phyloP scores from a whole-genome alignment of 2,888 invertebrate genomes.

The Orthosia cruda region DNA sequence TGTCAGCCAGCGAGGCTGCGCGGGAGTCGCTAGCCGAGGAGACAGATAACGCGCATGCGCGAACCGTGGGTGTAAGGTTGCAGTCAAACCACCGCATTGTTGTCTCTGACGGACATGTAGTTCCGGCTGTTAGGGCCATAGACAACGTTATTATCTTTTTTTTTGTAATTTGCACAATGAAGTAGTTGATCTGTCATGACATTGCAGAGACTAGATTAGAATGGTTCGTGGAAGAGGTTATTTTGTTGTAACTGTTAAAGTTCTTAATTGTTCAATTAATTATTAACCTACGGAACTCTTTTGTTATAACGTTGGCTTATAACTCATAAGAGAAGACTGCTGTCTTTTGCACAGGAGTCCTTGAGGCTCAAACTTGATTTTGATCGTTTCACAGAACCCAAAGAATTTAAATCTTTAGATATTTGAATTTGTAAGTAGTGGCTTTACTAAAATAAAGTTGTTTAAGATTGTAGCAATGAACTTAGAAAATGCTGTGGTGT shows the following conservation, averaged over 20 bases:
- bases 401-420: too few relatives aligned
- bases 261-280: background rate
- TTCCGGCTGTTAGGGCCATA: slow-evolving; percentile 79
- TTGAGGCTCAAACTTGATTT: background rate
- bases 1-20: slow-evolving; percentile 72
- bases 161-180: slow-evolving; percentile 37
- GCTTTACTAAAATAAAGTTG: background rate
- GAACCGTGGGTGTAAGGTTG: slow-evolving; percentile 82
- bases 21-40: slow-evolving; percentile 17
- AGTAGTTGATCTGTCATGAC: slow-evolving; percentile 35
- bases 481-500: background rate
- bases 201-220: slow-evolving; percentile 33
- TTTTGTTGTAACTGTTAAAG: slow-evolving; percentile 17
- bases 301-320: background rate
- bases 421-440: background rate
- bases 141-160: slow-evolving; percentile 52
- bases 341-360: background rate
- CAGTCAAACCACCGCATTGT: slow-evolving; percentile 86
- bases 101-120: slow-evolving; percentile 80
- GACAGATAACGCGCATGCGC: slow-evolving; percentile 73
- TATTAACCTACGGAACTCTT: background rate
- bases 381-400: too few relatives aligned
- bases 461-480: background rate
- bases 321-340: background rate
- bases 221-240: slow-evolving; percentile 37